A percentile compares a stretch with the other conserved stretches of the same genome.
Evolutionary conservation across 1,140 invertebrate species (phyloP).

Genomic region (Tribolium madens): DNA sequence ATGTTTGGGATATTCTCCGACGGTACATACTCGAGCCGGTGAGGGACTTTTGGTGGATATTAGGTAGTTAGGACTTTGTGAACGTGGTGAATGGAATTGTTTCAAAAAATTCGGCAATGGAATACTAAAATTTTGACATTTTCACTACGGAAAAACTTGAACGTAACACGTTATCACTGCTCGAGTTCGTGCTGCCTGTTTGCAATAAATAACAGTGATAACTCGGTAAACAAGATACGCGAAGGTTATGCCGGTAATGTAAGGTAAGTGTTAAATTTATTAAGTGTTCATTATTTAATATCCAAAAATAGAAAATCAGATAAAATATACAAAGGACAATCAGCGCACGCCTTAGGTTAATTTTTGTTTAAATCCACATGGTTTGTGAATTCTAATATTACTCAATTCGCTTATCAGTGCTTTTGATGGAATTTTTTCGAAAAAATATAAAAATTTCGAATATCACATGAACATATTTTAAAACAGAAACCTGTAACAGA

Average conservation of each 20-base stretch:
- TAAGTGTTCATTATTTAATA: background rate
- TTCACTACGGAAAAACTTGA: background rate
- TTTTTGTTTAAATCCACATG: background rate
- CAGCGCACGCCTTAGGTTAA: background rate
- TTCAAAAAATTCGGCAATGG: constrained; percentile 15
- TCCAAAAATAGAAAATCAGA: constrained; percentile 5
- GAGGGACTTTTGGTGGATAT: background rate
- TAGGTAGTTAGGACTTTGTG: background rate
- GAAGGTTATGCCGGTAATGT: constrained; percentile 6
- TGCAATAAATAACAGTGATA: constrained; percentile 14
- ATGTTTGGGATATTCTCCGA: constrained; percentile 45
- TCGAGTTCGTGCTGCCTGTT: constrained; percentile 3
- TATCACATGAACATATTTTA: background rate
- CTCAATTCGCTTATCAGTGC: background rate
- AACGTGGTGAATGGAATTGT: constrained; percentile 8
- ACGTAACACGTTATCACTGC: constrained; percentile 28
- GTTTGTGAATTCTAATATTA: background rate
- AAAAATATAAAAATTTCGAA: background rate
- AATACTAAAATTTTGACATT: constrained; percentile 39
- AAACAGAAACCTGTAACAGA: background rate
- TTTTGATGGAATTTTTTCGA: background rate
- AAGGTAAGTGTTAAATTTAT: constrained; percentile 22
- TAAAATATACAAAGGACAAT: constrained; percentile 4
- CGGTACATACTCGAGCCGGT: constrained; percentile 47
- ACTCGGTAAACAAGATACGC: constrained; percentile 8